These are phyloP conservation scores for Orthosia incerta DNA, from an alignment of 2,888 invertebrate species.

Conservation along the genomic window DNA sequence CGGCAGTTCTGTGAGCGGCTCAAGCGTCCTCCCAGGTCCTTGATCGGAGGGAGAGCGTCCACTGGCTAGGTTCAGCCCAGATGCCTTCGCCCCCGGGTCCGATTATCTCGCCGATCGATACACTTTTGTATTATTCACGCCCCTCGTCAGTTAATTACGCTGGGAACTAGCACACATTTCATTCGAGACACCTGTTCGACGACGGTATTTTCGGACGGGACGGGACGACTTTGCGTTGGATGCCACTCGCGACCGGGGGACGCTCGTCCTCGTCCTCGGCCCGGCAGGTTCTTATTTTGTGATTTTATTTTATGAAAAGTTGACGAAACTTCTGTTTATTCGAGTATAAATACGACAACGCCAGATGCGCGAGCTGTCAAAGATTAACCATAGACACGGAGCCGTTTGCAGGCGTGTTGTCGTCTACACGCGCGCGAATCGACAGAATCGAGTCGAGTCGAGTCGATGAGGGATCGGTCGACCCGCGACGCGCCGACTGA, in stretches of 20 bases:
- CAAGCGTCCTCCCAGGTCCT: constrained; percentile 48
- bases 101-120: constrained; percentile 83
- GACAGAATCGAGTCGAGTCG: constrained; percentile 69
- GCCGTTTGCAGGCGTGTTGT: constrained; percentile 80
- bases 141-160: constrained; percentile 88
- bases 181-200: constrained; percentile 95
- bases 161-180: constrained; percentile 91
- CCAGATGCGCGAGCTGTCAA: constrained; percentile 88
- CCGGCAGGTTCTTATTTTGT: constrained; percentile 41
- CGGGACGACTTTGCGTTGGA: constrained; percentile 81
- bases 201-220: constrained; percentile 93
- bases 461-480: constrained; percentile 74
- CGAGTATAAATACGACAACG: constrained; percentile 85
- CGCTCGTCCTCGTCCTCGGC: constrained; percentile 45
- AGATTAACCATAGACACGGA: constrained; percentile 85
- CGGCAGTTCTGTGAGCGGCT: constrained; percentile 39
- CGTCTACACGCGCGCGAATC: constrained; percentile 81
- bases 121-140: constrained; percentile 89
- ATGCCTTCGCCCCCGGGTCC: constrained; percentile 59
- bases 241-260: constrained; percentile 37
- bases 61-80: constrained; percentile 27
- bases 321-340: constrained; percentile 83
- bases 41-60: constrained; percentile 37
- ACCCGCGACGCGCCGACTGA: constrained; percentile 78
- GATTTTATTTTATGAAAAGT: constrained; percentile 68